phyloP scores from a whole-genome alignment of 2,888 invertebrate species.

The Drosophila paramelanica region DNA sequence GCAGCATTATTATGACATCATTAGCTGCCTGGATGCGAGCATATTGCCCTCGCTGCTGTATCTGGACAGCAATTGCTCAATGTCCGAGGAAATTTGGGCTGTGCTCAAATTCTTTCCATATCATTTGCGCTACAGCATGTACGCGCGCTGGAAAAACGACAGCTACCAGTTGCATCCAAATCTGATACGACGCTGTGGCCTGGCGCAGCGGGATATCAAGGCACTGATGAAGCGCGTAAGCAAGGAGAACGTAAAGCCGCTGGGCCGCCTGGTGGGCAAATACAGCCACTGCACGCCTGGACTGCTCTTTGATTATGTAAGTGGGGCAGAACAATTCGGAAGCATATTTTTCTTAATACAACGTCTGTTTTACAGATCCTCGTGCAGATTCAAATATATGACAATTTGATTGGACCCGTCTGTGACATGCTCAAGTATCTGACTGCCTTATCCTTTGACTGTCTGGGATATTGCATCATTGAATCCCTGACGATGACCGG shows the following conservation, averaged over 20 bases:
- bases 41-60: constrained; percentile 96
- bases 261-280: constrained; percentile 98
- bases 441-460: constrained; percentile 97
- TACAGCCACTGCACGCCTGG: constrained; percentile 98
- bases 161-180: constrained; percentile 92
- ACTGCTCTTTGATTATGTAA: constrained; percentile 97
- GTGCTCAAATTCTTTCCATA: constrained; percentile 94
- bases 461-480: constrained; percentile 97
- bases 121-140: constrained; percentile 92
- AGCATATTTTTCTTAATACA: too few relatives aligned
- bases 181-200: constrained; percentile 92
- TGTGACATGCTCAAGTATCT: constrained; percentile 99
- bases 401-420: constrained; percentile 97
- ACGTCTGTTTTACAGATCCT: constrained; percentile 86
- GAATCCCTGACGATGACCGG: constrained; percentile 94
- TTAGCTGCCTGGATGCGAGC: constrained; percentile 94
- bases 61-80: constrained; percentile 97
- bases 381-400: constrained; percentile 95
- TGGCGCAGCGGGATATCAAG: constrained; percentile 95
- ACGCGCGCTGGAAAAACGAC: constrained; percentile 98
- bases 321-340: constrained; percentile 81
- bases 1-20: constrained; percentile 91
- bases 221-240: constrained; percentile 98
- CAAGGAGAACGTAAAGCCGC: constrained; percentile 99
- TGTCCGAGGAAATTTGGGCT: constrained; percentile 98